phyloP scores from a whole-genome alignment of 2,113 vertebrate species.

The Gnathonemus longibarbis region DNA sequence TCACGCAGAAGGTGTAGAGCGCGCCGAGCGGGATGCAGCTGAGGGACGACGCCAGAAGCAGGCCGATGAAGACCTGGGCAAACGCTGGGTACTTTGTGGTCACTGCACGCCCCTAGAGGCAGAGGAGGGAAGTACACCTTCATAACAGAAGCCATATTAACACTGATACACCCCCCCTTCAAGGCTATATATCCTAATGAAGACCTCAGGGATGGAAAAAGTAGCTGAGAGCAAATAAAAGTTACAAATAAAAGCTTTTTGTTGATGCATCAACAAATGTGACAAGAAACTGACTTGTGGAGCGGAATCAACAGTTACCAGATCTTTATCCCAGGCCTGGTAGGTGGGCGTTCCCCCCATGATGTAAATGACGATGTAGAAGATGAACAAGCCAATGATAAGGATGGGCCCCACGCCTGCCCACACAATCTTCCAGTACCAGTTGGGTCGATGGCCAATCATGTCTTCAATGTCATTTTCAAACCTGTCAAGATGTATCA shows the following conservation, averaged over 20 bases:
- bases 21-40: constrained; percentile 76
- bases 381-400: constrained; percentile 72
- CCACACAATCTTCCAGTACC: constrained; percentile 86
- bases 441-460: constrained; percentile 68
- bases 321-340: constrained; percentile 79
- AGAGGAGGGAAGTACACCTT: background rate
- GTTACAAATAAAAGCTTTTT: background rate
- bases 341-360: constrained; percentile 72
- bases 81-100: constrained; percentile 70
- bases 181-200: background rate
- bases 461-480: constrained; percentile 79
- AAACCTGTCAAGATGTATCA: constrained; percentile 60
- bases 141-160: background rate
- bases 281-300: background rate
- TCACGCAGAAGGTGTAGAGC: constrained; percentile 53
- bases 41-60: constrained; percentile 69
- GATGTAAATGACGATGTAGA: constrained; percentile 81
- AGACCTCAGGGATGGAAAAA: background rate
- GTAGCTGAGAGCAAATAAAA: background rate
- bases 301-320: constrained; percentile 54
- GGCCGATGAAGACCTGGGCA: constrained; percentile 65
- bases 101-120: constrained; percentile 71
- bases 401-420: constrained; percentile 68
- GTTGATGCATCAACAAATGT: background rate
- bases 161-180: background rate